These are phyloP conservation scores for Acleris laterana DNA, from an alignment of 2,888 invertebrate species.

Conservation along the genomic window DNA sequence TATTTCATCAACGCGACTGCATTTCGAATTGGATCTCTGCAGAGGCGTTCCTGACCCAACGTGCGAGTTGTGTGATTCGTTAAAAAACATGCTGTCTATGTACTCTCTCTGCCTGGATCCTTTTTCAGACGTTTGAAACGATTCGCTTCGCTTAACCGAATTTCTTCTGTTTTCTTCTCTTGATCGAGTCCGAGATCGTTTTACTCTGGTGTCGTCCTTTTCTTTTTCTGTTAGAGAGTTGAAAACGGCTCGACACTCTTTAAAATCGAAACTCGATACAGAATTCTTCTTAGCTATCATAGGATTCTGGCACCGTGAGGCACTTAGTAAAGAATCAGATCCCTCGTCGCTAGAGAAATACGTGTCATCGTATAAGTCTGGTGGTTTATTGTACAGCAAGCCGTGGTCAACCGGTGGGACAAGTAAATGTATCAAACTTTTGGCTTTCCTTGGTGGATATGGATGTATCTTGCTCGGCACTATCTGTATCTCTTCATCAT, in stretches of 20 bases:
- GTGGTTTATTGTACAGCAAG: conserved; percentile 81
- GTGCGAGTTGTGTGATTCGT: conserved; percentile 75
- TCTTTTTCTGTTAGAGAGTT: conserved; percentile 84
- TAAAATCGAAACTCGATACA: conserved; percentile 70
- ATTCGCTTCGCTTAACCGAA: conserved; percentile 77
- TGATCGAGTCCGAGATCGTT: conserved; percentile 68
- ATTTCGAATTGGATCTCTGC: conserved; percentile 67
- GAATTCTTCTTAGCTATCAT: conserved; percentile 65
- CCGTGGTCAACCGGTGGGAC: conserved; percentile 85
- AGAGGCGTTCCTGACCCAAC: conserved; percentile 45
- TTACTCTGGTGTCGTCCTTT: conserved; percentile 61
- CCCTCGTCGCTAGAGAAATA: conserved; percentile 87
- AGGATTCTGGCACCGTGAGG: conserved; percentile 79
- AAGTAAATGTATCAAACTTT: conserved; percentile 88
- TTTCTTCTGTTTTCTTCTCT: conserved; percentile 67
- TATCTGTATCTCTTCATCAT: conserved; percentile 87
- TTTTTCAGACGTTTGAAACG: conserved; percentile 77
- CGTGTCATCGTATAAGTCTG: conserved; percentile 82
- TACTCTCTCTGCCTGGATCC: conserved; percentile 76
- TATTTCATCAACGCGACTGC: conserved; percentile 76
- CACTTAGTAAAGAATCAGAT: conserved; percentile 88
- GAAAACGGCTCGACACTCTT: conserved; percentile 84
- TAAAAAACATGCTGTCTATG: conserved; percentile 85
- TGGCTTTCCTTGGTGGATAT: conserved; percentile 91
- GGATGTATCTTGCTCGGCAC: conserved; percentile 91